These are phyloP conservation scores for Hippocampus guttulatus DNA, from an alignment of 2,113 vertebrate genomes.

Conservation along the genomic window DNA sequence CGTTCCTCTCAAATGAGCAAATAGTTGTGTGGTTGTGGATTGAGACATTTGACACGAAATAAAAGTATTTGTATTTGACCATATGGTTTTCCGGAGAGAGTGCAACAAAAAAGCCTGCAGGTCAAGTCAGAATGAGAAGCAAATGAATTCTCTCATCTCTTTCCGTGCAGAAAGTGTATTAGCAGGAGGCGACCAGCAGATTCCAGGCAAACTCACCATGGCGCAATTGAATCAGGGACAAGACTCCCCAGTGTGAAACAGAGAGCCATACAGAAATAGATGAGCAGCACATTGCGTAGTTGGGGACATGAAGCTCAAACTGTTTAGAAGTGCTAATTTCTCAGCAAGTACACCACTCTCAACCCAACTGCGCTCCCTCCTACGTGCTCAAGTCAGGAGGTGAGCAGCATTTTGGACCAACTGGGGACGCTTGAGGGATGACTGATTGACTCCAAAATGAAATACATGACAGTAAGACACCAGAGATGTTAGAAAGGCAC, in stretches of 20 bases:
- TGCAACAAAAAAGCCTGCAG: conserved; percentile 20
- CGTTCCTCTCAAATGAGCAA: conserved; percentile 1
- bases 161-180: conserved; percentile 23
- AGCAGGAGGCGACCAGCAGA: conserved; percentile 26
- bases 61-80: neutral
- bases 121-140: conserved; percentile 18
- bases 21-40: neutral
- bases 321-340: neutral
- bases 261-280: conserved; percentile 1
- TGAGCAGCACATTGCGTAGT: neutral
- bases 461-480: too few relatives aligned
- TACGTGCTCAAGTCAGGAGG: too few relatives aligned
- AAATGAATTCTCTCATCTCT: conserved; percentile 32
- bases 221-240: conserved; percentile 28
- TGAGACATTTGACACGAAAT: neutral
- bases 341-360: neutral
- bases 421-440: too few relatives aligned
- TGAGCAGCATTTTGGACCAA: too few relatives aligned
- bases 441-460: too few relatives aligned
- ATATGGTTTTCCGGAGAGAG: conserved; percentile 22
- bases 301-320: neutral
- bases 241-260: conserved; percentile 1
- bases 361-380: too few relatives aligned
- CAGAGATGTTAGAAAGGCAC: too few relatives aligned
- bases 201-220: conserved; percentile 22